Base-by-base conservation (phyloP, 2,888 invertebrate species). In the Parnassius smintheus region DNA sequence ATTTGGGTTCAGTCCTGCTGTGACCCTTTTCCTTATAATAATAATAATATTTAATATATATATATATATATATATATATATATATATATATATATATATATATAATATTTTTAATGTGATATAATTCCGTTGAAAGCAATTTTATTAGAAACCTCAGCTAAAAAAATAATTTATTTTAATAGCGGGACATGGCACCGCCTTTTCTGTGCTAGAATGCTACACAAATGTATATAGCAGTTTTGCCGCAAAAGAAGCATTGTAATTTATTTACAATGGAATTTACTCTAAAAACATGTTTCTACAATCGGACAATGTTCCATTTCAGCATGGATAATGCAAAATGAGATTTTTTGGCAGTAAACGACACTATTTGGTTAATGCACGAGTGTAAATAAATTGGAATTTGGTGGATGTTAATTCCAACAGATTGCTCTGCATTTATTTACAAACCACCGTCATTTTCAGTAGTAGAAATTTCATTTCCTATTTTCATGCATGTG, bases 241-340 rank as follows among this genome's bases (percentile, higher is more conserved):
- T 35, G 69, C 71, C 64, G 59, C 68, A 61, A 70, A 70, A 72
- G 68, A 70, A 72, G 72, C 65, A 65, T 68, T 64, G 72, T 73
- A 73, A 76, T 72, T 72, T 71, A 67, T 80, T 79, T 76, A 72
- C 74, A 75, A 72, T 74, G 66, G 70, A 65, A 65, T 73, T 72
- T 72, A 72, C 72, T 70, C 68, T 63, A 68, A 72, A 76, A 75
- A 77, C 76, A 72, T 76, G 77, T 78, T 76, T 70, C 74, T 70
- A 69, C 68, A 67, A 72, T 68, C 70, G 74, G 68, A 73, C 77
- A 76, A 49, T 71, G 75, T 72, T 64, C 74, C 74, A 75, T 76
- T 76, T 73, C 67, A 63, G 70, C 66, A 78, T 80, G 74, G 72
- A 73, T 74, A 72, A 72, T 50, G 54, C 54, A 25, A 25, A 25